A percentile compares a stretch with the other conserved stretches of the same genome.
These are phyloP conservation scores for Limonius californicus DNA, from an alignment of 1,140 invertebrate species.

Conservation along the genomic window DNA sequence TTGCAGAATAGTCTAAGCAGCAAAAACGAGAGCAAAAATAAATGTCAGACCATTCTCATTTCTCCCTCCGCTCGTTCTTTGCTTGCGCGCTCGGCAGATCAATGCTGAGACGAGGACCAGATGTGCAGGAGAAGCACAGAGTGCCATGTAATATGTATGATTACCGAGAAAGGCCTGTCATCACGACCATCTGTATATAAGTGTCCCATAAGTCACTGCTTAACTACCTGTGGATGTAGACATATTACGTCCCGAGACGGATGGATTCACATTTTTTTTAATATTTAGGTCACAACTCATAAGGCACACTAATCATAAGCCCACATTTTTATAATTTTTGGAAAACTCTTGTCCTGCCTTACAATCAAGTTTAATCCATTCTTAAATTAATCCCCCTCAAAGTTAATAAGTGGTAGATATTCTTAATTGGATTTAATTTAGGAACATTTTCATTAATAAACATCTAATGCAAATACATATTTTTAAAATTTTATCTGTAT, in stretches of 20 bases:
- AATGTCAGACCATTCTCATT: slow-evolving; percentile 4
- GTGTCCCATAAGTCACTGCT: slow-evolving; percentile 10
- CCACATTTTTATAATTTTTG: no score
- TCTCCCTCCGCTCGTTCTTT: background rate
- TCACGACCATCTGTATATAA: slow-evolving; percentile 11
- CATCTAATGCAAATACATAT: no score
- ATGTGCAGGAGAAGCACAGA: slow-evolving; percentile 12
- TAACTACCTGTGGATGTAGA: slow-evolving; percentile 10
- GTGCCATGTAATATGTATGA: slow-evolving; percentile 15
- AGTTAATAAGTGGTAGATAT: no score
- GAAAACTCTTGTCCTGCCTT: no score
- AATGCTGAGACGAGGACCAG: slow-evolving; percentile 10
- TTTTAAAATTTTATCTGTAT: no score
- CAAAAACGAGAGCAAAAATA: background rate
- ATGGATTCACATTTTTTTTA: background rate
- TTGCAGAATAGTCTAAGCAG: no score
- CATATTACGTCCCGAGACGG: background rate
- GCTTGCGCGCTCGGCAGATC: slow-evolving; percentile 5
- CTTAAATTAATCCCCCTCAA: no score
- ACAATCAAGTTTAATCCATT: no score
- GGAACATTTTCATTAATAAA: no score
- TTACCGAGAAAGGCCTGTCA: slow-evolving; percentile 10
- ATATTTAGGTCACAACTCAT: no score
- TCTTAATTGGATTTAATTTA: no score
- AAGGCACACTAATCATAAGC: no score